Conservation (phyloP, 2,797 vertebrate species). For the Neomorphus geoffroyi region DNA sequence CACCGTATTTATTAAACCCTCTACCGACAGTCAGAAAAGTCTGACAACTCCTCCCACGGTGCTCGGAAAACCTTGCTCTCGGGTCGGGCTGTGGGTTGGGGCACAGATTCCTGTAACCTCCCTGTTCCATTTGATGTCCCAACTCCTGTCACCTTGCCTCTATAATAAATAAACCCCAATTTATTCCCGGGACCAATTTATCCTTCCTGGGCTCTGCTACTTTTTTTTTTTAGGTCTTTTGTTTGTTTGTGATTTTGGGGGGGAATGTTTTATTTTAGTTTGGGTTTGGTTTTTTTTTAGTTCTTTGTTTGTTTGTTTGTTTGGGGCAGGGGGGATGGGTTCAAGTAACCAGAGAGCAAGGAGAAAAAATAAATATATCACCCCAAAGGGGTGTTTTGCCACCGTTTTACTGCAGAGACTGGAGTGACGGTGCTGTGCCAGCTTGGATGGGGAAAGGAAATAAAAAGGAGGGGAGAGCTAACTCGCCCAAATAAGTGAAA, state of each 20-base stretch:
- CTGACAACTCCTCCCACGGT: constrained; percentile 25
- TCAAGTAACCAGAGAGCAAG: not conserved
- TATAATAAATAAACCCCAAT: not conserved
- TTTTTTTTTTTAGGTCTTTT: not conserved
- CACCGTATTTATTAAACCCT: not conserved
- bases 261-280: too few relatives aligned
- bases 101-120: not conserved
- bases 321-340: too few relatives aligned
- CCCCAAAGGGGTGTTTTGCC: not conserved
- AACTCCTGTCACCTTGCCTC: not conserved
- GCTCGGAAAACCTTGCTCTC: not conserved
- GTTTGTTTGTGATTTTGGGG: too few relatives aligned
- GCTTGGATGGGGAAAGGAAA: not conserved
- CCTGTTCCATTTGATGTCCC: not conserved
- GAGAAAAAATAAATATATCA: not conserved
- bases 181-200: not conserved
- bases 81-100: not conserved
- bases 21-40: constrained; percentile 3
- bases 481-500: fast-evolving
- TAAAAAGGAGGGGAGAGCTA: not conserved
- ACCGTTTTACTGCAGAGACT: not conserved
- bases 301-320: too few relatives aligned
- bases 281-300: not conserved
- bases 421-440: not conserved
- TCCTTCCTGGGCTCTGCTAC: fast-evolving